Base-by-base conservation (phyloP, 2,797 vertebrate genomes). In the Tokudaia muenninki region DNA sequence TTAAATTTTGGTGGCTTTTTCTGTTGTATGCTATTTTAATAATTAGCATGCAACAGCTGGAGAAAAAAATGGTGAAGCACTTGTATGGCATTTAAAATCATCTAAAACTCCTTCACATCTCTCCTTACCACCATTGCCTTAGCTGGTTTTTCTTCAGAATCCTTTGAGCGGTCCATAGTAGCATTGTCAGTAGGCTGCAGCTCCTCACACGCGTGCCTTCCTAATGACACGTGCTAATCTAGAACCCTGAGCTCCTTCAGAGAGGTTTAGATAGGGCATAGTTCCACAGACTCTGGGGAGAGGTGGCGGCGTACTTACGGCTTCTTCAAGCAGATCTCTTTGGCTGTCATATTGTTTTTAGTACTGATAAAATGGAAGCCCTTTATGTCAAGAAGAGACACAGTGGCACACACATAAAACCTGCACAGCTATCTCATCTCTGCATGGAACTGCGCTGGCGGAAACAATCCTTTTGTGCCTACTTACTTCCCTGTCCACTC, bases 211-310 rank as follows among this genome's bases (percentile, higher is more conserved):
- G 98, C 96, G 90, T 98, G 98, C 96, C 93, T 98, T 97, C 97
- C 98, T 98, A 98, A 98, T 98, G 95, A 95, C 82, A 9, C 98
- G 97, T 98, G 98, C 98, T 98, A 98, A 98, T 98, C 98, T 98
- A 98, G 98, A 98, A 98, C 98, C 97, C 96, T 61, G 78, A 98
- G 97, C 97, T 98, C 98, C 82, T 98, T 98, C 98, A 97, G 97
- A 98, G 96, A 96, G 96, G 86, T 97, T 98, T 98, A 98, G 97
- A 96, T 97, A 98, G 96, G 97, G 98, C 97, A 95, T 98, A 98
- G 98, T 98, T 98, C 96, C 12, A 2, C 97, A 84, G 95, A 61
- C n/a, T 98, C 98, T 97, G 94, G 97, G 96, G 82, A 59, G 95
- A 72, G 83, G 14, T 98, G 98, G 98, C 97, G 98, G 98, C 97